Evolutionary conservation across 92 coral and sea anemone genomes (phyloP).

Genomic region (Virgularia gustaviana): DNA sequence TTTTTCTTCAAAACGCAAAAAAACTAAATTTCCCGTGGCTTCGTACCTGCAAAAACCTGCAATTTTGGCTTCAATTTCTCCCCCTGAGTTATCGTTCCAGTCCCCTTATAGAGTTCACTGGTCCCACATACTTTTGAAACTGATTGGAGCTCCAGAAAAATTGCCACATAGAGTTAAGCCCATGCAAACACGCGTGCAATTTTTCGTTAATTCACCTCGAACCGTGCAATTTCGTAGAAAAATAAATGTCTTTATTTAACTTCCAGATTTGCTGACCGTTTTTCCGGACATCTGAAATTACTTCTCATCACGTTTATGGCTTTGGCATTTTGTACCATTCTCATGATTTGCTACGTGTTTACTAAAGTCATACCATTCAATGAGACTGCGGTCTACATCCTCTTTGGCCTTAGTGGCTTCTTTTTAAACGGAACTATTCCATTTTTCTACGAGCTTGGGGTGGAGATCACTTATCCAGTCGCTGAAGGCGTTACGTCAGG

Average conservation of each 20-base stretch:
- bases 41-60: too few species aligned
- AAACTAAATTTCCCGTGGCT: too few species aligned
- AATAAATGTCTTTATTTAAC: too few species aligned
- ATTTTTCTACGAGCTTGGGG: conserved; percentile 79
- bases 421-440: conserved; percentile 77
- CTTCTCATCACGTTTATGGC: conserved; percentile 66
- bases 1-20: too few species aligned
- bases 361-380: conserved; percentile 77
- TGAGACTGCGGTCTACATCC: conserved; percentile 55
- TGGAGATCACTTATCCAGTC: conserved; percentile 87
- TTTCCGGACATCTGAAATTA: conserved; percentile 68
- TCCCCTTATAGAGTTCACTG: too few species aligned
- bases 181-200: not conserved
- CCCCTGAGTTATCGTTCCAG: too few species aligned
- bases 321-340: conserved; percentile 62
- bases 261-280: conserved; percentile 83
- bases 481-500: conserved; percentile 98
- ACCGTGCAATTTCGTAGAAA: too few species aligned
- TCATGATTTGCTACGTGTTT: conserved; percentile 73
- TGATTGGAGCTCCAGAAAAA: too few species aligned
- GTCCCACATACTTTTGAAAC: too few species aligned
- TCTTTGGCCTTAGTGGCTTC: conserved; percentile 68
- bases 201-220: not conserved
- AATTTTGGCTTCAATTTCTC: too few species aligned
- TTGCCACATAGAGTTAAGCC: too few species aligned